Percentiles rank a stretch among this genome's conserved stretches.
phyloP scores from a whole-genome alignment of 2,113 vertebrate species.

The Panthera uncia region DNA sequence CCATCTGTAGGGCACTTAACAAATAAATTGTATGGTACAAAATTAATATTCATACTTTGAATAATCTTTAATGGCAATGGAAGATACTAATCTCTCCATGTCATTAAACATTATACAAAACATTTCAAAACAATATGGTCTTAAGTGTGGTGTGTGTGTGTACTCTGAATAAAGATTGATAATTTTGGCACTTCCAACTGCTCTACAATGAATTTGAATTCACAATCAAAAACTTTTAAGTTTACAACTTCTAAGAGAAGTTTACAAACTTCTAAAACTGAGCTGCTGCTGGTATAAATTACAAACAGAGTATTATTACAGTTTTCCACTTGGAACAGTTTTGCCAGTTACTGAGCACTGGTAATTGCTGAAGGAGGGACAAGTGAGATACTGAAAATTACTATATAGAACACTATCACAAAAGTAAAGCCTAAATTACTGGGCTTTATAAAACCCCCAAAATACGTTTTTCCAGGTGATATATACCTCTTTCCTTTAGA shows the following conservation, averaged over 20 bases:
- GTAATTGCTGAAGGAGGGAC: background rate
- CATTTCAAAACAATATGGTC: background rate
- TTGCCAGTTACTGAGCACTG: background rate
- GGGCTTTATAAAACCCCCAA: background rate
- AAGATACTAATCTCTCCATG: conserved; percentile 21
- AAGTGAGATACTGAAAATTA: conserved; percentile 43
- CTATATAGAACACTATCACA: background rate
- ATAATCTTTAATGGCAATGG: background rate
- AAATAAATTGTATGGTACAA: background rate
- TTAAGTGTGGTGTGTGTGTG: background rate
- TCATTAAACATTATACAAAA: conserved; percentile 49
- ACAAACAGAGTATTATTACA: conserved; percentile 2
- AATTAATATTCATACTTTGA: conserved; percentile 6
- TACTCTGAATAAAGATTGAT: background rate
- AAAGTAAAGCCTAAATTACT: background rate
- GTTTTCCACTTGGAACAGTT: conserved; percentile 32
- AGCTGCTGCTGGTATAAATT: background rate
- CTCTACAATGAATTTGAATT: conserved; percentile 1
- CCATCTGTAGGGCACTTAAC: background rate
- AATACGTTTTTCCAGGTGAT: background rate
- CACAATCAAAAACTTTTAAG: background rate
- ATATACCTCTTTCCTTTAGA: background rate
- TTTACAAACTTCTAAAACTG: conserved; percentile 13
- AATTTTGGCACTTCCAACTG: background rate
- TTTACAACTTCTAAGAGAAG: background rate